Percentiles rank a stretch among this genome's conserved stretches.
Conservation (phyloP, 2,113 vertebrate species). For the Struthio camelus region DNA sequence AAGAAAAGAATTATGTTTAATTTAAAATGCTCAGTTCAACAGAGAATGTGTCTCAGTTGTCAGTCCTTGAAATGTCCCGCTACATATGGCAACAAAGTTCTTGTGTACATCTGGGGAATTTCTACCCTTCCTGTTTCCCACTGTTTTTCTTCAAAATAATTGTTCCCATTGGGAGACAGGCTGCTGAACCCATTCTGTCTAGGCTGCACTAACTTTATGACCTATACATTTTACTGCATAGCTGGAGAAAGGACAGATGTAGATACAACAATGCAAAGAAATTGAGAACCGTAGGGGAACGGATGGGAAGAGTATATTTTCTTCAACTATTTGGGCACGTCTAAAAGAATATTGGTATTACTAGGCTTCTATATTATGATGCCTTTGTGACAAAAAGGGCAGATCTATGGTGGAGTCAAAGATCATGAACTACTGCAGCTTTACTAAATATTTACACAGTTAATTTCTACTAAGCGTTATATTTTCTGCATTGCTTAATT, state of each 20-base stretch:
- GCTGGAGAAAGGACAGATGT: background rate
- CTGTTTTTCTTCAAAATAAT: constrained; percentile 40
- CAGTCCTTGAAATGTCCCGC: constrained; percentile 5
- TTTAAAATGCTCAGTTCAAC: background rate
- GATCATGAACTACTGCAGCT: background rate
- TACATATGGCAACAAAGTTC: background rate
- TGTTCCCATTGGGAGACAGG: constrained; percentile 36
- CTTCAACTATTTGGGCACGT: background rate
- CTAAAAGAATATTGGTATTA: background rate
- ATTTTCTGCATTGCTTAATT: background rate
- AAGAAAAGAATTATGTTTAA: background rate
- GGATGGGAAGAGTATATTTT: background rate
- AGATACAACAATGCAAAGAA: background rate
- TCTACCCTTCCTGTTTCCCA: background rate
- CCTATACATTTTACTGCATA: background rate
- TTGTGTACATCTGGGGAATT: background rate
- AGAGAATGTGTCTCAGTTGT: background rate
- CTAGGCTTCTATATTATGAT: background rate
- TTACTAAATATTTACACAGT: background rate
- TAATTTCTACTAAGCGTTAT: background rate
- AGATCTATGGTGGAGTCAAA: background rate
- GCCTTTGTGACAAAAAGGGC: background rate
- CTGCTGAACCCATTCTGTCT: background rate
- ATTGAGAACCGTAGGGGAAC: background rate
- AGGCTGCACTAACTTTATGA: background rate